Conservation (phyloP, 2,888 invertebrate genomes). For the Agriopis marginaria region DNA sequence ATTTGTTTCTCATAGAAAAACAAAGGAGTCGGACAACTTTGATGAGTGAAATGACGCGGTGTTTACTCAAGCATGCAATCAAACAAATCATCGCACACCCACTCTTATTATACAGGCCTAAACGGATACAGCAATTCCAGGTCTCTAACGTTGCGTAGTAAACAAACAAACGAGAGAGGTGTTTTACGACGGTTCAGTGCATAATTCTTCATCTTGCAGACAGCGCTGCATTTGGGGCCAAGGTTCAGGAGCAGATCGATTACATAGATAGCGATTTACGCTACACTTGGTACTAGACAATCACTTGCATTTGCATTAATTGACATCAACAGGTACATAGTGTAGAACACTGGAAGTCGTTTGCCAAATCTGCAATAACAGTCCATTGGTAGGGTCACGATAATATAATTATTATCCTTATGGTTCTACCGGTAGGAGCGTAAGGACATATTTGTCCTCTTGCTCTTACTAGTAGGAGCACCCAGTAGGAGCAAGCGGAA, state of each 20-base stretch:
- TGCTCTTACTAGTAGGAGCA: too few relatives aligned
- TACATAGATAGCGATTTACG: conserved; percentile 64
- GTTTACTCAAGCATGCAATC: conserved; percentile 21
- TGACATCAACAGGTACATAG: not conserved
- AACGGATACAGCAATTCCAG: conserved; percentile 53
- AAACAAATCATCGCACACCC: conserved; percentile 32
- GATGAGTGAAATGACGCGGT: conserved; percentile 19
- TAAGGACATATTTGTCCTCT: too few relatives aligned
- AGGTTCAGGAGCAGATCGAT: conserved; percentile 74
- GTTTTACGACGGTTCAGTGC: conserved; percentile 48
- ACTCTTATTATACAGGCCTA: conserved; percentile 46
- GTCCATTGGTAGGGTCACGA: too few relatives aligned
- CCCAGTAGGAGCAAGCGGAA: too few relatives aligned
- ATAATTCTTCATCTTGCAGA: conserved; percentile 45
- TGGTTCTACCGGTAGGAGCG: too few relatives aligned
- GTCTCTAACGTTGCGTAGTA: conserved; percentile 58
- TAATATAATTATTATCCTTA: too few relatives aligned
- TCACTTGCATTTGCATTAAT: conserved; percentile 24
- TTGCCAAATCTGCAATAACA: too few relatives aligned
- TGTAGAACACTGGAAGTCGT: not conserved
- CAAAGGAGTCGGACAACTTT: conserved; percentile 16
- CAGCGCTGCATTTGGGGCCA: conserved; percentile 73
- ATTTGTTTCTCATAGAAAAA: conserved; percentile 15
- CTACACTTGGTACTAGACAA: conserved; percentile 47
- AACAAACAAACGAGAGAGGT: conserved; percentile 57